A percentile compares a stretch with the other conserved stretches of the same genome.
phyloP scores from a whole-genome alignment of 2,888 invertebrate genomes.

The Muschampia plurimacula region DNA sequence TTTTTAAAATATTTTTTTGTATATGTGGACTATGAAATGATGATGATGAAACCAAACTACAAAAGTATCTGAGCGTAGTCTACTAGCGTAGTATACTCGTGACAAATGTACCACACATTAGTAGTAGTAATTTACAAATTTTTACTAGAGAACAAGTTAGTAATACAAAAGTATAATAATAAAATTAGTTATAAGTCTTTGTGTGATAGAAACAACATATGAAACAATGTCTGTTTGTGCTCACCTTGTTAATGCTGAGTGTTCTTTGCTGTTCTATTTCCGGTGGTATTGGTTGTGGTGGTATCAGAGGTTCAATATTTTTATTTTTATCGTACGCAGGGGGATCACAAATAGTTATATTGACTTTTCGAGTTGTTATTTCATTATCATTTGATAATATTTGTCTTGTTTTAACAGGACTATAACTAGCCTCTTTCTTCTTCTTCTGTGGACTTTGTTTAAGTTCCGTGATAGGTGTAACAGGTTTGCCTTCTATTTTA shows the following conservation, averaged over 20 bases:
- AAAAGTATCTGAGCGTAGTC: no score
- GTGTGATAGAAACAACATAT: neutral
- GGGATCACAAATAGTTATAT: conserved; percentile 73
- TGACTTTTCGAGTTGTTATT: conserved; percentile 67
- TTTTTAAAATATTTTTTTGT: neutral
- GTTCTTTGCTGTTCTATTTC: conserved; percentile 94
- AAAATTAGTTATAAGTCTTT: neutral
- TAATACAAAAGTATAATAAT: no score
- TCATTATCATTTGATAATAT: conserved; percentile 65
- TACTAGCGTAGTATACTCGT: no score
- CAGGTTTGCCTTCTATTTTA: conserved; percentile 22
- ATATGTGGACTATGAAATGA: no score
- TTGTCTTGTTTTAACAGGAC: conserved; percentile 64
- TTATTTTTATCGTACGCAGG: conserved; percentile 66
- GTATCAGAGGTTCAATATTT: conserved; percentile 77
- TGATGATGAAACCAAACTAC: no score
- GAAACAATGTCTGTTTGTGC: neutral
- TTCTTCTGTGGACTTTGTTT: conserved; percentile 5
- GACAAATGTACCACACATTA: no score
- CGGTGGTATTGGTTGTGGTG: conserved; percentile 90
- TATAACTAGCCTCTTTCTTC: neutral
- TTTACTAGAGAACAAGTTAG: no score
- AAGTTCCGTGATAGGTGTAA: conserved; percentile 8
- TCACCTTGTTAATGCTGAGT: conserved; percentile 92
- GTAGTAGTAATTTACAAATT: no score